Evolutionary conservation across 2,113 vertebrate genomes (phyloP).

Genomic region (Fukomys damarensis): DNA sequence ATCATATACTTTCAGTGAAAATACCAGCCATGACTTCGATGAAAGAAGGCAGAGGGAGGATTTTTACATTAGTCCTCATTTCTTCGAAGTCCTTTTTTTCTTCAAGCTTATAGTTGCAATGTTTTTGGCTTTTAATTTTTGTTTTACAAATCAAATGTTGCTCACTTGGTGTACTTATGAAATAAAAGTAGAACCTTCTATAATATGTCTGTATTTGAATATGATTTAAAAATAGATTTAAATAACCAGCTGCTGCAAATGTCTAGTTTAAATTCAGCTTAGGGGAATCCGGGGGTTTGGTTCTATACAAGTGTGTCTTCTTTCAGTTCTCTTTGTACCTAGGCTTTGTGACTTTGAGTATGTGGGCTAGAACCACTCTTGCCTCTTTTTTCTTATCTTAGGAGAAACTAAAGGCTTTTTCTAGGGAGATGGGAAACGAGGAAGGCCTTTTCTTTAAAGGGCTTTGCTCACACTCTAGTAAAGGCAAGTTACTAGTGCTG

Average conservation of each 20-base stretch:
- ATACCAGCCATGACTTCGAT: neutral
- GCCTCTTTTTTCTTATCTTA: constrained; percentile 9
- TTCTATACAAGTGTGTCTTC: neutral
- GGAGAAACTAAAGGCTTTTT: constrained; percentile 3
- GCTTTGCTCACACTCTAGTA: neutral
- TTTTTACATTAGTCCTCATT: neutral
- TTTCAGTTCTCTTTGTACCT: constrained; percentile 22
- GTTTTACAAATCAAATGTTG: constrained; percentile 46
- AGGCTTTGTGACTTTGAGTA: neutral
- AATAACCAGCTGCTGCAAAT: constrained; percentile 39
- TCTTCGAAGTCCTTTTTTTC: neutral
- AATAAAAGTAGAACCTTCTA: constrained; percentile 48
- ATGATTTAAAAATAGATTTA: constrained; percentile 49
- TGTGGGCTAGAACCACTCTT: neutral
- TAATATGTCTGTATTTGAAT: constrained; percentile 20
- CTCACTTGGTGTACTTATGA: constrained; percentile 4
- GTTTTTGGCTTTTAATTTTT: constrained; percentile 65
- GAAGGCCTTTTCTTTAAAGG: neutral
- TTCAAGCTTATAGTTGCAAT: constrained; percentile 7
- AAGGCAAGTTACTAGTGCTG: neutral
- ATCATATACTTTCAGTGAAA: neutral
- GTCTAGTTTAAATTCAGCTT: constrained; percentile 13
- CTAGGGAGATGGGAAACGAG: neutral
- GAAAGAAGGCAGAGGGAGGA: neutral
- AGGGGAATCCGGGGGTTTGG: neutral